Percentiles rank a stretch among this genome's conserved stretches.
These are phyloP conservation scores for Phylloscopus whistleri DNA, from an alignment of 2,113 vertebrate genomes.

Conservation along the genomic window DNA sequence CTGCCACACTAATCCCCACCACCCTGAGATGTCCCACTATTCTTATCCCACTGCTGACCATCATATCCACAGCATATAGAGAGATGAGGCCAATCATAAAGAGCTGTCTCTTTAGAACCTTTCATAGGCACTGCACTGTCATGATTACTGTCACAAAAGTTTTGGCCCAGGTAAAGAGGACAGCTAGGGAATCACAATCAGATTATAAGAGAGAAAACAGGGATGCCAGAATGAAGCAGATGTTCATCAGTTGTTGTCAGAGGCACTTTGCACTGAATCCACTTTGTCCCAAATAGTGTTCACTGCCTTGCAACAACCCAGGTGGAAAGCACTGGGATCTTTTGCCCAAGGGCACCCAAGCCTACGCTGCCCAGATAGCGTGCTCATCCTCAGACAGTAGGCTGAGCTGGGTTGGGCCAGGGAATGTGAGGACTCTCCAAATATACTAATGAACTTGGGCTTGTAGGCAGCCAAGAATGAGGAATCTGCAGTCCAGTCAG, in stretches of 20 bases:
- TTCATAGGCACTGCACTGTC: background rate
- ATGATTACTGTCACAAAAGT: background rate
- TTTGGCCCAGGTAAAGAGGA: background rate
- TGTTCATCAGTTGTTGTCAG: background rate
- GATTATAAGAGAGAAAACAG: background rate
- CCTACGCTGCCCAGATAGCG: background rate
- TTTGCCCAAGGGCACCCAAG: background rate
- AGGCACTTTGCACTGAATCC: background rate
- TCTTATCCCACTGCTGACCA: background rate
- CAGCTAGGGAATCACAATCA: background rate
- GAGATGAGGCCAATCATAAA: background rate
- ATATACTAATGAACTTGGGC: background rate
- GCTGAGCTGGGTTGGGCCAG: background rate
- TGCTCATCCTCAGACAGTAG: background rate
- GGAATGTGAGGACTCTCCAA: background rate
- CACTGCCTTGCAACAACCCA: background rate
- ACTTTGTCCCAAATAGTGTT: conserved; percentile 10
- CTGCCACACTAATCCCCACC: background rate
- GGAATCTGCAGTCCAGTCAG: background rate
- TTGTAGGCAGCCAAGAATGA: background rate
- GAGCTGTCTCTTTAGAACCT: accelerated
- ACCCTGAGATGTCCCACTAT: background rate
- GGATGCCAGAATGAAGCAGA: background rate
- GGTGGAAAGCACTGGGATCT: background rate
- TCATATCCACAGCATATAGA: background rate